Evolutionary conservation across 2,113 vertebrate genomes (phyloP).

Genomic region (Formicarius rufipectus): DNA sequence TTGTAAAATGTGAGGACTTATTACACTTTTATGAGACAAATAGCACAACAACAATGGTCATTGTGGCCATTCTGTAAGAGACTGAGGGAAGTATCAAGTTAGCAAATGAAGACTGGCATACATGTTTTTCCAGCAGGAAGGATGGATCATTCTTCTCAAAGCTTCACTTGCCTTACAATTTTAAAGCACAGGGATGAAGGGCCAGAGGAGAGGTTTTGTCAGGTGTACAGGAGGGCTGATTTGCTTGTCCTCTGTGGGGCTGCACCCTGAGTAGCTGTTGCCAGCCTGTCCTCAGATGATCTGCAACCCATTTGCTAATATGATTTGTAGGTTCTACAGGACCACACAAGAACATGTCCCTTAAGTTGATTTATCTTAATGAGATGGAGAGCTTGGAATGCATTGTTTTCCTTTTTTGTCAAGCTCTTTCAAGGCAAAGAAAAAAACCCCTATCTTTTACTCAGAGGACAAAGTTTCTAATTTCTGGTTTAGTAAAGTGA

Average conservation of each 20-base stretch:
- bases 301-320: background rate
- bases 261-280: background rate
- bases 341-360: background rate
- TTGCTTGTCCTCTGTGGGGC: rapidly evolving
- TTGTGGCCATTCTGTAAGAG: background rate
- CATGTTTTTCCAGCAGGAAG: rapidly evolving
- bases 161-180: background rate
- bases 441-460: background rate
- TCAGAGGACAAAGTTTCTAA: background rate
- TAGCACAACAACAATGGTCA: background rate
- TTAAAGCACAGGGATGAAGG: background rate
- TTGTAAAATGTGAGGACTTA: background rate
- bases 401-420: background rate
- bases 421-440: background rate
- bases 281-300: background rate
- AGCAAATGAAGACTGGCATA: background rate
- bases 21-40: background rate
- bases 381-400: background rate
- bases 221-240: background rate
- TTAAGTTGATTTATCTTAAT: background rate
- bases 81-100: background rate
- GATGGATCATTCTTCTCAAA: background rate
- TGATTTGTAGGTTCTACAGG: background rate
- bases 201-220: background rate
- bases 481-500: background rate